These are phyloP conservation scores for Drosophila nigrodunni DNA, from an alignment of 1,140 invertebrate species.

Conservation along the genomic window DNA sequence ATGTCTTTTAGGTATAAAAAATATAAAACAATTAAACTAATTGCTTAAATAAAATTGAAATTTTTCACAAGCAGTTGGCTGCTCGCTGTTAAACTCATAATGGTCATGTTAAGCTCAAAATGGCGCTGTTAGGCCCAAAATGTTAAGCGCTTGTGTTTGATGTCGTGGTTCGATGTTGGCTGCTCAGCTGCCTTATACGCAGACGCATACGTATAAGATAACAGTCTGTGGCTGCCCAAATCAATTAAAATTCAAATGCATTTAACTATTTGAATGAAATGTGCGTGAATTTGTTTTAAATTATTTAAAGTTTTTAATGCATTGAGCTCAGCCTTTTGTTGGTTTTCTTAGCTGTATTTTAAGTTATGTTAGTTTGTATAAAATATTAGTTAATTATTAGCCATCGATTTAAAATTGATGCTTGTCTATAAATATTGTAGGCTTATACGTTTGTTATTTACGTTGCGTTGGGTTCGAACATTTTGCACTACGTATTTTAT, in stretches of 20 bases:
- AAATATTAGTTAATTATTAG: too few relatives aligned
- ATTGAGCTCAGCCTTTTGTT: too few relatives aligned
- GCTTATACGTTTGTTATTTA: too few relatives aligned
- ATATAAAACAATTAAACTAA: background rate
- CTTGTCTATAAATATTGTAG: too few relatives aligned
- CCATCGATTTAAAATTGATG: too few relatives aligned
- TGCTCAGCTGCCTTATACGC: conserved; percentile 2
- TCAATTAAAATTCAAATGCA: conserved; percentile 13
- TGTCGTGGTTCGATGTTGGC: conserved; percentile 37
- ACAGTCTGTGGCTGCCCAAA: background rate
- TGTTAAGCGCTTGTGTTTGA: conserved; percentile 15
- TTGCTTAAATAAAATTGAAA: conserved; percentile 2
- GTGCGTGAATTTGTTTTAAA: conserved; percentile 10
- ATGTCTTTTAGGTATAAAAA: background rate
- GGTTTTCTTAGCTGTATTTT: too few relatives aligned
- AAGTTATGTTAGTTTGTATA: too few relatives aligned
- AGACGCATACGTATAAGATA: background rate
- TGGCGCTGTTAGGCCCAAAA: conserved; percentile 20
- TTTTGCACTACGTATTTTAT: too few relatives aligned
- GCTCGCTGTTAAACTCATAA: conserved; percentile 32
- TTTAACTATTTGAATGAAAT: conserved; percentile 29
- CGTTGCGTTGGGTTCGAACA: too few relatives aligned
- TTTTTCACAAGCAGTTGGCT: conserved; percentile 3
- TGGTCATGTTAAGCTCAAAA: conserved; percentile 36
- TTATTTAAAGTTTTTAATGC: background rate